Conservation (phyloP, 2,797 vertebrate genomes). For the Glyptemys insculpta region DNA sequence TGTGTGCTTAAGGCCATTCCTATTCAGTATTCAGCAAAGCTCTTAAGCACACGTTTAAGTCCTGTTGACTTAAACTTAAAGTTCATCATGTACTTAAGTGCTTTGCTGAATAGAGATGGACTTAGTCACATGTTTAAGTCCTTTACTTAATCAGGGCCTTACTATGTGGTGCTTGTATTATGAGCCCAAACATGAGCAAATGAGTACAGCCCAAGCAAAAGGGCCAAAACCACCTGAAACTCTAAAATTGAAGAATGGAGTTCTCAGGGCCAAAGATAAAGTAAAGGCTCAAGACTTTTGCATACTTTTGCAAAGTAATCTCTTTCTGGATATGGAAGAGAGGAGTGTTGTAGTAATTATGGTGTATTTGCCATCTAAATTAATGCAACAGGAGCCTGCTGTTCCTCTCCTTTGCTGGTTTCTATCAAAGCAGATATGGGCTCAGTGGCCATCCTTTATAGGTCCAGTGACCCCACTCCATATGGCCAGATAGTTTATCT, state of each 20-base stretch:
- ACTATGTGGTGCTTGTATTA: rapidly evolving
- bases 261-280: neutral
- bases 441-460: neutral
- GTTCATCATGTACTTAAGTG: neutral
- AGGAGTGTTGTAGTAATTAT: too few species aligned
- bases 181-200: neutral
- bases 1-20: neutral
- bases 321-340: rapidly evolving
- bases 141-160: neutral
- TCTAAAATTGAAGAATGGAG: neutral
- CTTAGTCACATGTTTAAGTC: neutral
- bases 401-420: neutral
- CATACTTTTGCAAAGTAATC: too few species aligned
- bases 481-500: neutral
- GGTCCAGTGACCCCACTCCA: neutral
- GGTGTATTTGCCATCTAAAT: too few species aligned
- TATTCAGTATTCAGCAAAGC: neutral
- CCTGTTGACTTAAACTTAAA: rapidly evolving
- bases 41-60: neutral
- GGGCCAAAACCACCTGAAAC: neutral
- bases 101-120: neutral
- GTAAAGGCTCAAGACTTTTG: neutral
- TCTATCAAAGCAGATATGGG: neutral
- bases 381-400: too few species aligned
- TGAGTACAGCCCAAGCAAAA: neutral